phyloP scores from a whole-genome alignment of 2,113 vertebrate species.

The Xyrauchen texanus region DNA sequence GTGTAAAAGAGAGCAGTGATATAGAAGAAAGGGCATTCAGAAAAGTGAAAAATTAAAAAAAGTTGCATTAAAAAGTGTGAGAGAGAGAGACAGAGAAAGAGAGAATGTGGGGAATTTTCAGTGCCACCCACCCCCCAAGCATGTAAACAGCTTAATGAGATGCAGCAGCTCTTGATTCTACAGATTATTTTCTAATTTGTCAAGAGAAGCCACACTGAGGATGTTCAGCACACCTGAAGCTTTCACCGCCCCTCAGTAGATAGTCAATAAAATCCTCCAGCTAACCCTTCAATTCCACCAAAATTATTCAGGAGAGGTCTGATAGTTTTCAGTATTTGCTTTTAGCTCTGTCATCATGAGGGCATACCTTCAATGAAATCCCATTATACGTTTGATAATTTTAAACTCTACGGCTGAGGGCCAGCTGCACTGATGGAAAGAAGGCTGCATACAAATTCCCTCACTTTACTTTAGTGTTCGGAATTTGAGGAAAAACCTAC shows the following conservation, averaged over 20 bases:
- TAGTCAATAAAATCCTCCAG: conserved; percentile 8
- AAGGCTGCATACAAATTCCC: background rate
- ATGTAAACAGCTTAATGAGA: conserved; percentile 50
- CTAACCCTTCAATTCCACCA: conserved; percentile 27
- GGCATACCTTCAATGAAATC: background rate
- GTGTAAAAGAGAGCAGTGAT: too few relatives aligned
- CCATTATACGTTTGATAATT: conserved; percentile 37
- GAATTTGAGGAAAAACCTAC: too few relatives aligned
- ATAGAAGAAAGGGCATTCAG: too few relatives aligned
- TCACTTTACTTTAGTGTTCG: too few relatives aligned
- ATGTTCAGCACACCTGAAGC: conserved; percentile 37
- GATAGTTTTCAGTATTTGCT: conserved; percentile 13
- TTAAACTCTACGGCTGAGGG: background rate
- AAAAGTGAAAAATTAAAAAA: background rate
- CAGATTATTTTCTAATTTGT: conserved; percentile 63
- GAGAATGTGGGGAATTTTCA: conserved; percentile 20
- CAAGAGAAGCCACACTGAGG: conserved; percentile 31
- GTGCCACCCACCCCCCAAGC: conserved; percentile 7
- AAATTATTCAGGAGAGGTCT: background rate
- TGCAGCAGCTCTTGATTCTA: conserved; percentile 41
- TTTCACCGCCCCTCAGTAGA: too few relatives aligned
- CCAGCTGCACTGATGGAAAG: background rate
- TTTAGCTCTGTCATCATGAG: conserved; percentile 19
- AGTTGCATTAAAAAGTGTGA: background rate
- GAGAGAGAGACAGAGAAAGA: background rate